These are phyloP conservation scores for Pristionchus fissidentatus DNA, from an alignment of 2,888 invertebrate species.

Conservation along the genomic window DNA sequence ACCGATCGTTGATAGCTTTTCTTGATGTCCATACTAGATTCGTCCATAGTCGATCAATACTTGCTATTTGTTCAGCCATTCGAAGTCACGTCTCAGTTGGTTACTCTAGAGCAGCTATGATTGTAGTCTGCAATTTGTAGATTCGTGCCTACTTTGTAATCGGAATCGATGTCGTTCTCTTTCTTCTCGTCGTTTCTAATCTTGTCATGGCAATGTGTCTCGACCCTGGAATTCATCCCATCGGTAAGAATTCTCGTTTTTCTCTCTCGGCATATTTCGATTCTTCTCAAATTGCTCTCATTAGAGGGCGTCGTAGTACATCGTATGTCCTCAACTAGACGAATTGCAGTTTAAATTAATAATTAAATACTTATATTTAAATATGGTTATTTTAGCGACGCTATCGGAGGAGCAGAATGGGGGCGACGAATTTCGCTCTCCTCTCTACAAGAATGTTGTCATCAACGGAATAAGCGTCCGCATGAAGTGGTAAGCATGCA, in stretches of 20 bases:
- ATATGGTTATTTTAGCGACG: constrained; percentile 82
- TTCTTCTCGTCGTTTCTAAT: constrained; percentile 97
- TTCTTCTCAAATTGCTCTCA: background rate
- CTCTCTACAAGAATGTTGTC: constrained; percentile 87
- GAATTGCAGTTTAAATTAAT: background rate
- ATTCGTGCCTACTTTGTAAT: background rate
- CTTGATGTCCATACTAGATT: background rate
- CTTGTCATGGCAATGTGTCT: constrained; percentile 98
- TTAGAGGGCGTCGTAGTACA: no score
- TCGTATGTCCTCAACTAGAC: no score
- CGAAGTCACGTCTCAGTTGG: background rate
- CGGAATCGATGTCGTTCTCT: constrained; percentile 89
- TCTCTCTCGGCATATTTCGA: background rate
- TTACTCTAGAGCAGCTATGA: background rate
- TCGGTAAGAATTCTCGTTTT: constrained; percentile 49
- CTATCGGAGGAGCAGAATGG: constrained; percentile 94
- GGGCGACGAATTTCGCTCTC: constrained; percentile 91
- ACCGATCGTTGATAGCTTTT: background rate
- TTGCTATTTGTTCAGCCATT: constrained; percentile 7
- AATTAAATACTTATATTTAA: background rate
- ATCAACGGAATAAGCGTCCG: constrained; percentile 98
- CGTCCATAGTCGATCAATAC: background rate
- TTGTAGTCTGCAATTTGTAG: background rate
- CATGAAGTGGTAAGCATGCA: constrained; percentile 96
- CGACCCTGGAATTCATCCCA: constrained; percentile 69